Evolutionary conservation across 2,113 vertebrate species (phyloP), one percentile per base, ranked within the genome.

Genomic region (Chamaetylas fuelleborni): DNA sequence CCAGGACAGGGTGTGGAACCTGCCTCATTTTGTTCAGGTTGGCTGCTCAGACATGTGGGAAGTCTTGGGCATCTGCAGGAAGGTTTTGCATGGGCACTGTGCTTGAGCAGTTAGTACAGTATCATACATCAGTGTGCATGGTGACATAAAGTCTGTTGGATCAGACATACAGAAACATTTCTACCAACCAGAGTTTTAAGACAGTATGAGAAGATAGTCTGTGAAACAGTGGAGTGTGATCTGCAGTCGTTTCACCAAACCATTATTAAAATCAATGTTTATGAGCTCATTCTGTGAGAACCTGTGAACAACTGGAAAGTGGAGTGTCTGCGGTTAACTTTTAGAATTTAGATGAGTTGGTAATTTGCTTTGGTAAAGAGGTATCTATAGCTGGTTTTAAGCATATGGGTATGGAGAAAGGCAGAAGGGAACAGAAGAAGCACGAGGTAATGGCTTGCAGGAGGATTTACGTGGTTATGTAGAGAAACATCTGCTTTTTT

Each of bases 61-160:
- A 61, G 8, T 12, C 20, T 78, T 1, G 3, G 20, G 22, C 3
- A 3, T 34, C 17, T 0, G 0, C 26, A 40, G 69, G 53, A 62
- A 10, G 28, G 20, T 51, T 94, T 89, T 74, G 28, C 3, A 5
- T 34, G 47, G 29, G 2, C 19, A 12, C 54, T 69, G 71, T 53
- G 7, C 53, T 53, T 54, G n/a, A 88, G 66, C 38, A n/a, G 1
- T 61, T 48, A 15, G 7, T 47, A 15, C 26, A 53, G 45, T 43
- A 20, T 51, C 14, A 4, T 56, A 17, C 22, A 20, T 56, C 36
- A 8, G 2, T 19, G 47, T 33, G 23, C 9, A 3, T 6, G 50
- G 13, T 77, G 69, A 23, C 0, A 0, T 31, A 31, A 61, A 17
- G 8, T 43, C 38, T 83, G 0, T 15, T 33, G 51, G 31, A 12